Evolutionary conservation across 2,797 vertebrate genomes (phyloP), one percentile per base, ranked within the genome.

Genomic region (Varecia variegata): DNA sequence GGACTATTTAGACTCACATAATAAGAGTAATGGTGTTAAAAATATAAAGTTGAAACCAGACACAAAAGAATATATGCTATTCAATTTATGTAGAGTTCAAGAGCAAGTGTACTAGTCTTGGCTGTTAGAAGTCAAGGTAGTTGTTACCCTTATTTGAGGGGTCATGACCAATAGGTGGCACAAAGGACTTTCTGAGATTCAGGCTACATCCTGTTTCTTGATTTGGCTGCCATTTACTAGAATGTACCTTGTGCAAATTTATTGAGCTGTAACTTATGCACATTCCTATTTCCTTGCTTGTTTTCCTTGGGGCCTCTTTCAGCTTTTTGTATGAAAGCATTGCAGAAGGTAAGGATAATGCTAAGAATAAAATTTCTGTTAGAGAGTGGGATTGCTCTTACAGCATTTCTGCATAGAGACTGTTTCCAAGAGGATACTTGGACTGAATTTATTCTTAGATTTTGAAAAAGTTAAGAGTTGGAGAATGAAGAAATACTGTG

Each of bases 351-450:
- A 71, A 96, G 80, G 23, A 45, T 87, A 89, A 91, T 85, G 40
- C 74, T 38, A 74, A 94, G 76, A 77, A 84, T 92, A 68, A 90
- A 79, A 92, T 58, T 77, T 91, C 43, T 94, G 0, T 95, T 95
- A 70, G 56, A 82, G 62, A 58, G 40, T 67, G 23, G 32, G 32
- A 62, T 83, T 88, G 7, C 2, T 88, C 32, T 73, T 81, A 12
- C 67, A 88, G 54, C 15, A 58, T 70, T 96, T 90, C 70, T 67
- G 32, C 54, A 20, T 85, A 43, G 13, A 94, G 76, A 70, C 54
- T 94, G 21, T 71, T 79, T 54, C 45, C 35, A 87, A 47, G 40
- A 25, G 87, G 30, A 56, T 65, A 47, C 73, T 65, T 77, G 85
- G 43, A 52, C 32, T 70, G 32, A 94, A 25, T 88, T 96, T 95